Evolutionary conservation across 2,113 vertebrate species (phyloP).

Genomic region (Anarhynchus alexandrinus): DNA sequence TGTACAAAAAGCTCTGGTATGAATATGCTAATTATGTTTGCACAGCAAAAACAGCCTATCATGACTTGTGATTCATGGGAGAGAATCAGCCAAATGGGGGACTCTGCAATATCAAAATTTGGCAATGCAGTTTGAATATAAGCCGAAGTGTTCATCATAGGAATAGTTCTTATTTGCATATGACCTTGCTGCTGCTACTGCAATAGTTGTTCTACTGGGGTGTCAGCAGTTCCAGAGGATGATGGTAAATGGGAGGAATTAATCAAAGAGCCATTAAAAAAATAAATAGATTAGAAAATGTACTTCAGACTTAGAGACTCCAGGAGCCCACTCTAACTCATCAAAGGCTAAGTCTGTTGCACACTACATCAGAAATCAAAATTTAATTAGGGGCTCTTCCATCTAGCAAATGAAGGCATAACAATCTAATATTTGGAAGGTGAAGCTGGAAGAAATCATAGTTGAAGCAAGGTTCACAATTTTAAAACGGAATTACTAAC

Average conservation of each 20-base stretch:
- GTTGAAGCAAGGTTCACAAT: background rate
- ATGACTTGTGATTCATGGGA: background rate
- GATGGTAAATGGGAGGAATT: background rate
- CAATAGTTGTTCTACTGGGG: background rate
- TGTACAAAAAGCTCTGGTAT: background rate
- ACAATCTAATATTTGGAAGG: background rate
- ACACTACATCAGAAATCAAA: background rate
- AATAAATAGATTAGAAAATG: background rate
- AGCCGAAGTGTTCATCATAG: background rate
- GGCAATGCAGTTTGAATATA: background rate
- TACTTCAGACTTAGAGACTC: background rate
- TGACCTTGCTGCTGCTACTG: background rate
- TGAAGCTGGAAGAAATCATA: background rate
- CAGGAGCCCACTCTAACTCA: background rate
- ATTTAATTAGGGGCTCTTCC: background rate
- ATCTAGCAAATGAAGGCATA: background rate
- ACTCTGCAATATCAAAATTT: background rate
- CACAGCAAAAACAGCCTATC: background rate
- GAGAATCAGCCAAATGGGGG: background rate
- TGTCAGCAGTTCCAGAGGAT: background rate
- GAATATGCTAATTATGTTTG: background rate
- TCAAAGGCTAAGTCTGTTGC: background rate
- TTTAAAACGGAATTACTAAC: background rate
- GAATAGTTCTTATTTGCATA: conserved; percentile 2
- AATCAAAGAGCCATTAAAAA: background rate